Evolutionary conservation across 35 echinoderm and acorn worm genomes (phyloP), one percentile per base, ranked within the genome.

Genomic region (Amphiura filiformis): DNA sequence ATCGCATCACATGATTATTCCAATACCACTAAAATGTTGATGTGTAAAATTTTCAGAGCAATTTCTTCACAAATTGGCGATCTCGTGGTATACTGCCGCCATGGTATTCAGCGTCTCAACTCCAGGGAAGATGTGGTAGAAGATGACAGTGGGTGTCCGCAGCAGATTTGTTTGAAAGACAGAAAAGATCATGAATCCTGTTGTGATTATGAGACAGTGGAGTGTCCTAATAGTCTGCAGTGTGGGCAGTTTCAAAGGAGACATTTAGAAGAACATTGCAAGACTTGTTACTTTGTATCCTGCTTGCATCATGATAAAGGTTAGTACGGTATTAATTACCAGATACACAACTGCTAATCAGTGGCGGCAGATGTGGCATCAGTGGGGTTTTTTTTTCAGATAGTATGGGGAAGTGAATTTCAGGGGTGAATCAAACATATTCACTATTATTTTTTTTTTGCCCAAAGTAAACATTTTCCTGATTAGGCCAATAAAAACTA

Each of bases 51-150:
- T 65, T 80, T 33, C 81, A 97, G 94, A 44, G 92, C 94, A 30
- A 97, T 97, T 52, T 64, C 85, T 42, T 93, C 91, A 4, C 94
- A 97, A 78, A 87, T 97, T 34, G 91, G 91, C 31, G 95, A 93
- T 65, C 82, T 97, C 1, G 83, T 61, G 56, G 84, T 97, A 11
- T 97, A 94, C 86, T 97, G 95, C 78, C 87, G 89, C 37, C 86
- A 93, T 82, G 95, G 95, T 22, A 93, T 97, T 75, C 90, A 91
- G 65, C 81, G 95, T 33, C 76, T 93, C 26, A 85, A 93, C 64
- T 97, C 95, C 18, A 52, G 85, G 39, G 90, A 93, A 33, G 91
- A 91, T 80, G 75, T 93, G 20, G 75, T 97, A 39, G 75, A 77
- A 42, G 87, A 90, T 75, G 88, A 91, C 35, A 88, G 86, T 79